These are phyloP conservation scores for Adela reaumurella DNA, from an alignment of 2,888 invertebrate species.

Conservation along the genomic window DNA sequence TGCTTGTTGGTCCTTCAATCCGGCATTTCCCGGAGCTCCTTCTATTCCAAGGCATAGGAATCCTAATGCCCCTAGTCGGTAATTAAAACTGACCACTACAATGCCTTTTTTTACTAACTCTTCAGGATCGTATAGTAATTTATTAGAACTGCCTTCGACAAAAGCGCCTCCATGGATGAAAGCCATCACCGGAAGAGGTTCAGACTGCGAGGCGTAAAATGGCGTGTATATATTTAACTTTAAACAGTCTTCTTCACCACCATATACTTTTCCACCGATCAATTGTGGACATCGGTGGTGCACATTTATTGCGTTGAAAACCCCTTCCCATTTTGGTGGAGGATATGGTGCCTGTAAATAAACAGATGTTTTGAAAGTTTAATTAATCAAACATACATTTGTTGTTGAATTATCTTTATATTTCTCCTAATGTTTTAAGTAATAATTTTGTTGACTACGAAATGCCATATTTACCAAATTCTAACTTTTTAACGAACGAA, in stretches of 20 bases:
- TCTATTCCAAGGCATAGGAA: slow-evolving; percentile 61
- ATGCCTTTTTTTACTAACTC: slow-evolving; percentile 56
- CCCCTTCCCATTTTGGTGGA: slow-evolving; percentile 34
- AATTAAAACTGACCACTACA: slow-evolving; percentile 58
- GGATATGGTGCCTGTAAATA: slow-evolving; percentile 40
- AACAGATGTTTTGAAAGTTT: neutral
- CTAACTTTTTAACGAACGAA: too few relatives aligned
- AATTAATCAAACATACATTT: too few relatives aligned
- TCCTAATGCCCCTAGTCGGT: slow-evolving; percentile 56
- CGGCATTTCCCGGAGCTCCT: slow-evolving; percentile 64
- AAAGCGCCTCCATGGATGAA: slow-evolving; percentile 64
- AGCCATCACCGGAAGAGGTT: slow-evolving; percentile 56
- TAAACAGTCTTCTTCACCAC: slow-evolving; percentile 35
- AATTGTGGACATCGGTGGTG: slow-evolving; percentile 39
- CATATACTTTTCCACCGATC: slow-evolving; percentile 21
- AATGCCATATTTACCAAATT: too few relatives aligned
- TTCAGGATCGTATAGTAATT: slow-evolving; percentile 58
- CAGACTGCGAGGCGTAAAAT: slow-evolving; percentile 16
- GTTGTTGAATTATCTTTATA: too few relatives aligned
- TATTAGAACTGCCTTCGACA: slow-evolving; percentile 55
- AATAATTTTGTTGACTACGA: too few relatives aligned
- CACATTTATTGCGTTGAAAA: slow-evolving; percentile 36
- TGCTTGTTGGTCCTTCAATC: slow-evolving; percentile 51
- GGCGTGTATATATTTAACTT: slow-evolving; percentile 37
- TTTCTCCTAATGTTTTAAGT: too few relatives aligned